Evolutionary conservation across 2,888 invertebrate species (phyloP), one percentile per base, ranked within the genome.

Genomic region (Eurytoma californica): DNA sequence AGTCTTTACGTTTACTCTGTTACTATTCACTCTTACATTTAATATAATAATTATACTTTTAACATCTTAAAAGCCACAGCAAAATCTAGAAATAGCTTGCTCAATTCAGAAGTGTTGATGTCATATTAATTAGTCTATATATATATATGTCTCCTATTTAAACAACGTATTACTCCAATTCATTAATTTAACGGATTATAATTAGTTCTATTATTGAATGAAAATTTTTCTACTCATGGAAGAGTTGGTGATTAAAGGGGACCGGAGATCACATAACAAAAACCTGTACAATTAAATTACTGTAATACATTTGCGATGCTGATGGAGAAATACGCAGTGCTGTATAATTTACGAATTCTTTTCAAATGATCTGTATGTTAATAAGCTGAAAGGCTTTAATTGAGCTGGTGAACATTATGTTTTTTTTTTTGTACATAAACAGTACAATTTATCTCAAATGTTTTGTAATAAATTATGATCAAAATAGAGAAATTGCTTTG

Each of bases 401-500:
- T 70, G 74, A 73, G 70, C 67, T 72, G 30, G 63, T 81, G 67
- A 70, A 51, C 49, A 75, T 70, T 24, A 39, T 39, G 24, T 55
- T 18, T 66, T 57, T 67, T 74, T 76, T 80, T 79, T 81, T 79
- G 81, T 81, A 79, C 24, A 80, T 80, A 80, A 58, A 80, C 28
- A 65, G 68, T 51, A 24, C 14, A 60, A 66, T 67, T 65, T 60
- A 7, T 18, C 70, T 66, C 18, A 30, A 72, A 69, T 73, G 58
- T 20, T 80, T 77, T 60, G 47, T 79, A 49, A 61, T 72, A 65
- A 73, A 57, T 72, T 47, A 73, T 65, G 49, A 72, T 53, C n/a
- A 70, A 76, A 76, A 58, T n/a, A 28, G 57, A 72, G 60, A 39
- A 39, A 68, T 72, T 65, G 18, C 9, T 76, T 72, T 66, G 30